Evolutionary conservation across 2,888 invertebrate species (phyloP), one percentile per base, ranked within the genome.

Genomic region (Apodemia zela): DNA sequence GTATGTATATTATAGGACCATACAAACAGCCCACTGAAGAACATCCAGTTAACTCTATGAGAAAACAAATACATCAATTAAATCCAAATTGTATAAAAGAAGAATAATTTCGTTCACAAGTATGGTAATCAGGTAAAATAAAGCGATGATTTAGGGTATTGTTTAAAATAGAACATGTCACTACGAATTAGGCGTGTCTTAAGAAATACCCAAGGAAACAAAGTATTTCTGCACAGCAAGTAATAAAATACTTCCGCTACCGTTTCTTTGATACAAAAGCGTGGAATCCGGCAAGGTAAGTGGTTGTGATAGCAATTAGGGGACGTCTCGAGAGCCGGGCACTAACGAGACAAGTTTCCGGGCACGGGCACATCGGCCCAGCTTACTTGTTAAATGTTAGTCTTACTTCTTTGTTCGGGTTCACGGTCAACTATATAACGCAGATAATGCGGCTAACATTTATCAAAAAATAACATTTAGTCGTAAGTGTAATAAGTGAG

Each of bases 211-310:
- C 15, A 21, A 25, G 7, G 54, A 54, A 25, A 54, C 25, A 54
- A 54, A 54, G 25, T 54, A 15, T 25, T 54, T 54, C 25, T 54
- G 54, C 54, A 21, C 11, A 15, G 54, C 21, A 54, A 54, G 54
- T 54, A 54, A 54, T 54, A 54, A 54, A 54, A 54, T 54, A 54
- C 54, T 54, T 54, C 21, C 54, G 54, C 54, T 54, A 54, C 25
- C 54, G 54, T 54, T 54, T 54, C 54, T 54, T 54, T 54, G 54
- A 54, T 54, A 54, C 54, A 54, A 54, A 54, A 54, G 25, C 54
- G 25, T 8, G 15, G 25, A 54, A 25, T 25, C 54, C 25, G 54
- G 54, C 13, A 54, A 54, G 25, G 54, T 54, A 54, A 54, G 54
- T 54, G 54, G 54, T 54, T 54, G 54, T 25, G 54, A 54, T 54